Evolutionary conservation across 2,888 invertebrate species (phyloP).

Genomic region (Aromia moschata): DNA sequence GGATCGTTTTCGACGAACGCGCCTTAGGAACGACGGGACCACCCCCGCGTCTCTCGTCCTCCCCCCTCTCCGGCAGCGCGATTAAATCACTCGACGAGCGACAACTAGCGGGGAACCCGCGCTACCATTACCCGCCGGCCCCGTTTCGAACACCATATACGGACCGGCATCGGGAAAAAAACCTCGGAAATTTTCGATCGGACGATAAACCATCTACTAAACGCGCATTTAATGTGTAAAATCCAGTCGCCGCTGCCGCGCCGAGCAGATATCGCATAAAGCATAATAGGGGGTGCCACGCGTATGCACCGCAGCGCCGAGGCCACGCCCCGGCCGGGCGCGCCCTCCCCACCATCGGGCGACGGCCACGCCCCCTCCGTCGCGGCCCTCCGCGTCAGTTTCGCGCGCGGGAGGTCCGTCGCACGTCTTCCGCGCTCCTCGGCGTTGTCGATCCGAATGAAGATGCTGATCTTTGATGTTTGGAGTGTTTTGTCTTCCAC

Average conservation of each 20-base stretch:
- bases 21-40: too few species aligned
- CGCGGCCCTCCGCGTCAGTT: conserved; percentile 41
- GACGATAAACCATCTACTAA: conserved; percentile 50
- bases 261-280: conserved; percentile 52
- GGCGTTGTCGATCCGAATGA: conserved; percentile 10
- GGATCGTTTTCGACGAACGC: too few species aligned
- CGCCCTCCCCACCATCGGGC: conserved; percentile 40
- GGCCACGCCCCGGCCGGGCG: conserved; percentile 47
- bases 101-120: conserved; percentile 19
- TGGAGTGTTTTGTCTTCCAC: not conserved
- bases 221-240: conserved; percentile 57
- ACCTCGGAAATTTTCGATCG: conserved; percentile 49
- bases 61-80: not conserved
- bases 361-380: conserved; percentile 44
- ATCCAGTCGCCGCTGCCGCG: conserved; percentile 55
- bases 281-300: conserved; percentile 47
- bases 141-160: conserved; percentile 42
- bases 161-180: conserved; percentile 38
- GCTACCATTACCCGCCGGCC: conserved; percentile 35
- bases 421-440: not conserved
- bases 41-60: not conserved
- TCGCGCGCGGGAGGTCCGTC: conserved; percentile 25
- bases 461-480: conserved; percentile 7
- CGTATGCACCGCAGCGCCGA: conserved; percentile 44
- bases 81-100: conserved; percentile 35